Evolutionary conservation across 1,140 invertebrate genomes (phyloP), one percentile per base, ranked within the genome.

Genomic region (Calephelis virginiensis): DNA sequence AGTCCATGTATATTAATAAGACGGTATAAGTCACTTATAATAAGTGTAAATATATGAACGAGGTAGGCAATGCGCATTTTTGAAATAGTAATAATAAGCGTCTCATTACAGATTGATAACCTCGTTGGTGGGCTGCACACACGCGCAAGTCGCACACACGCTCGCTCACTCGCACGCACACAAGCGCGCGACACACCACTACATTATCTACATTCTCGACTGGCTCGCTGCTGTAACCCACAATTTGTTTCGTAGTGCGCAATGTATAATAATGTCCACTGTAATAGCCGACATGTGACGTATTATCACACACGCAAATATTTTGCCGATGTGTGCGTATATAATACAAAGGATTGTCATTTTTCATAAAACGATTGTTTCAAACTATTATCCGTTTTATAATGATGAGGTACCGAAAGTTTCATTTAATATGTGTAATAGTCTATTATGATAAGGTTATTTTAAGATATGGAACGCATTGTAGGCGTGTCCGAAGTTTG

Each of bases 71-170:
- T 70, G 75, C 76, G 78, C 75, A 80, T 81, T 83, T 83, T 83
- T 77, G 72, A 78, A 78, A 83, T 74, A 76, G 74, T 80, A 81
- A 81, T 83, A 78, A 80, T 79, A 78, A 76, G 80, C 80, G 80
- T 81, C 81, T 86, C 77, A 86, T 85, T 77, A 81, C 77, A 87
- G 81, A 83, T 87, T 85, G 86, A 86, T 89, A 87, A 87, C 86
- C 86, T 86, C 82, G 82, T 85, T 82, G 82, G 84, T 86, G 83
- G 81, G 84, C 82, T 77, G 74, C 74, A 70, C 73, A 66, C 78
- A 80, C 77, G 80, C 79, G 67, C 69, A 56, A n/a, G 47, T 17
- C 61, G 61, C 76, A 49, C 73, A 69, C 70, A 70, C 66, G 50
- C 65, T 45, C 28, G 40, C 28, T 28, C 38, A 12, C 45, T 37